phyloP scores from a whole-genome alignment of 2,888 invertebrate genomes.

The Mayetiola destructor region DNA sequence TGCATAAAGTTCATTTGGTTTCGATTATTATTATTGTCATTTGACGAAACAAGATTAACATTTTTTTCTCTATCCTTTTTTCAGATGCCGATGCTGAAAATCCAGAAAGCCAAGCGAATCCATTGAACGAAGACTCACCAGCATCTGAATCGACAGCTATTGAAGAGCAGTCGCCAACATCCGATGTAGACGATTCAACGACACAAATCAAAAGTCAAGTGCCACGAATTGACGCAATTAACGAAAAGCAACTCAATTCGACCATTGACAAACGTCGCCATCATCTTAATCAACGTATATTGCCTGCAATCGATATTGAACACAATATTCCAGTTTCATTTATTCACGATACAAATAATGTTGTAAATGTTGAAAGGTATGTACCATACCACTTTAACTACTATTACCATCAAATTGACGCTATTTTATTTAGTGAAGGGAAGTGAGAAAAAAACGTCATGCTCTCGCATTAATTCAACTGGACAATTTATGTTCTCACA shows the following conservation, averaged over 20 bases:
- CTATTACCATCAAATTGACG: neutral
- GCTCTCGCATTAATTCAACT: neutral
- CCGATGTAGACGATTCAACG: slow-evolving; percentile 2
- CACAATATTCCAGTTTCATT: slow-evolving; percentile 42
- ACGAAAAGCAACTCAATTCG: slow-evolving; percentile 8
- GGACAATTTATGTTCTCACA: slow-evolving; percentile 1
- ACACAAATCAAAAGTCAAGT: slow-evolving; percentile 13
- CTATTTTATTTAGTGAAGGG: neutral
- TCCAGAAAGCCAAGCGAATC: neutral
- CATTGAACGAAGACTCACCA: slow-evolving; percentile 6
- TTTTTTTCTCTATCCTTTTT: neutral
- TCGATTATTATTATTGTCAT: no score
- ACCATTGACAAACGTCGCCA: slow-evolving; percentile 17
- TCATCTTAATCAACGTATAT: slow-evolving; percentile 23
- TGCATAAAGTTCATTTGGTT: no score
- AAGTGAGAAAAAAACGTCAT: no score
- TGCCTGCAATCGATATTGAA: slow-evolving; percentile 34
- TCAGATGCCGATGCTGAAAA: neutral
- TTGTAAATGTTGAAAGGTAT: slow-evolving; percentile 20
- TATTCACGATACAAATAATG: slow-evolving; percentile 38
- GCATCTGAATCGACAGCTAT: slow-evolving; percentile 1
- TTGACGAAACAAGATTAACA: neutral
- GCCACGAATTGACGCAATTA: slow-evolving; percentile 11
- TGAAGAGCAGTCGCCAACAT: slow-evolving; percentile 2
- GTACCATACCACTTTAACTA: neutral